Evolutionary conservation across 1,140 invertebrate genomes (phyloP), one percentile per base, ranked within the genome.

Genomic region (Galleria mellonella): DNA sequence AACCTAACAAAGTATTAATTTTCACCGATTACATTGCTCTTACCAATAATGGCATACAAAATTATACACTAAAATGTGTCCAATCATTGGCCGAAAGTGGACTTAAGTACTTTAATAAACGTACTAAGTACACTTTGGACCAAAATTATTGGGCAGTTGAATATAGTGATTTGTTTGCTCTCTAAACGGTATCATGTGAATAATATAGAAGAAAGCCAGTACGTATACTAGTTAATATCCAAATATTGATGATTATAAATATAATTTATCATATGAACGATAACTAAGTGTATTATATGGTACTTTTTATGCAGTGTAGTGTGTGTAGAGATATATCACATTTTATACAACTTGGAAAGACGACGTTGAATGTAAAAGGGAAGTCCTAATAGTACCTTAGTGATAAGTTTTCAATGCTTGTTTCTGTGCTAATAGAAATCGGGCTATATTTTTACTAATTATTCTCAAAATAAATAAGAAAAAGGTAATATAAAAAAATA

Each of bases 41-140:
- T 74, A 69, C 66, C 68, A 77, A 78, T 74, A 77, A 76, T 68
- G 55, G 52, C 62, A 56, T 39, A 57, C 62, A 62, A 75, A 73
- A 73, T 73, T 72, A 72, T 49, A 68, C 43, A 62, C 55, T 39
- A 64, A 70, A 71, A 73, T 69, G 56, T 82, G 72, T 70, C 68
- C 74, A 74, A 75, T 78, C 67, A 76, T 62, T 48, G 45, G 10
- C 29, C 57, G 35, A 76, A 74, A 78, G 71, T 78, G 76, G 72
- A 58, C 55, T 54, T 72, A 73, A 78, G 70, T 52, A 70, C 55
- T 17, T 13, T 37, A 17, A 37, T 37, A 9, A 37, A 37, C 14
- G 35, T 17, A 12, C 17, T 37, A 15, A 37, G 14, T 37, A 37
- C 35, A 37, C 35, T 52, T 52, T 43, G 59, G 48, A 40, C 53